Evolutionary conservation across 2,888 invertebrate species (phyloP).

Genomic region (Balanococcus diminutus): DNA sequence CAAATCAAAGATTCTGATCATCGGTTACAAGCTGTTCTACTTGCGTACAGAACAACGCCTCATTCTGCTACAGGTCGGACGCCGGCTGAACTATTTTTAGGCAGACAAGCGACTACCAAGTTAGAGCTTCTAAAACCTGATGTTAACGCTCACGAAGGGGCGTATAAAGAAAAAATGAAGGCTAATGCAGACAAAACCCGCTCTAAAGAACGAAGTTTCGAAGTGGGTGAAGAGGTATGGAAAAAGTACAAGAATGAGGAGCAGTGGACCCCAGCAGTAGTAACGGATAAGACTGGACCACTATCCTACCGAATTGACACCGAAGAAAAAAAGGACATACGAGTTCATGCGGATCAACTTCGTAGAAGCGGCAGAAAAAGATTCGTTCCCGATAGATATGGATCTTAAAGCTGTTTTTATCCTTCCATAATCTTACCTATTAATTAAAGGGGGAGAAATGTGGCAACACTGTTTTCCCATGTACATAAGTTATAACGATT

Average conservation of each 20-base stretch:
- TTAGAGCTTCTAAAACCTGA: slow-evolving; percentile 21
- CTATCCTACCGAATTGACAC: not conserved
- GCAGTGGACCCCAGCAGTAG: not conserved
- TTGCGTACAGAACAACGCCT: slow-evolving; percentile 46
- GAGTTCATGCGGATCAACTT: not conserved
- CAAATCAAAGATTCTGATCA: not conserved
- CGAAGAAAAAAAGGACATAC: not conserved
- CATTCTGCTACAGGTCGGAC: slow-evolving; percentile 26
- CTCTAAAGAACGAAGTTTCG: not conserved
- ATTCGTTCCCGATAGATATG: no score
- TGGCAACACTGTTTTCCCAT: no score
- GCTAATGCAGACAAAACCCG: not conserved
- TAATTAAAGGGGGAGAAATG: no score
- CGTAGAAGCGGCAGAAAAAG: no score
- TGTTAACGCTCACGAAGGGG: not conserved
- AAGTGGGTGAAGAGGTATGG: not conserved
- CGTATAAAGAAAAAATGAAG: not conserved
- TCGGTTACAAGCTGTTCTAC: slow-evolving; percentile 43
- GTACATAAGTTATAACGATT: no score
- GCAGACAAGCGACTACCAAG: not conserved
- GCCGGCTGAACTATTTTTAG: slow-evolving; percentile 43
- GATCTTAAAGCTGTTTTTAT: no score
- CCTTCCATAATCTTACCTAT: no score
- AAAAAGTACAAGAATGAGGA: not conserved
- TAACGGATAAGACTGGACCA: not conserved